phyloP scores from a whole-genome alignment of 2,113 vertebrate species.

The Leptobrachium ailaonicum region DNA sequence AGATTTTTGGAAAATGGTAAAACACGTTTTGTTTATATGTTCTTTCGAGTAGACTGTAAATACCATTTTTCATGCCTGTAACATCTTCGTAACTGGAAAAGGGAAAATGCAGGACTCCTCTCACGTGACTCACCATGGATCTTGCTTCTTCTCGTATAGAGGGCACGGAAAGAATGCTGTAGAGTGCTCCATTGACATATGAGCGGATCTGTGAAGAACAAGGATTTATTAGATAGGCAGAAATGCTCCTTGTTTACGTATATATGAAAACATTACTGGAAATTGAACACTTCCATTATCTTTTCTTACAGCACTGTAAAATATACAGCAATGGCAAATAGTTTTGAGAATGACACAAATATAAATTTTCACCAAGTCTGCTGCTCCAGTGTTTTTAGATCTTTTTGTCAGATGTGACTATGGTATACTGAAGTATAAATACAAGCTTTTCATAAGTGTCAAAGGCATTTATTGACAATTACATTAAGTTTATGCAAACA shows the following conservation, averaged over 20 bases:
- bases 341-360: background rate
- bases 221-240: background rate
- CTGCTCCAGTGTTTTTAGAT: background rate
- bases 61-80: too few species aligned
- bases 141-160: constrained; percentile 85
- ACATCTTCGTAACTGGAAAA: too few species aligned
- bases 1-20: too few species aligned
- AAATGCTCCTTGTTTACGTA: too few species aligned
- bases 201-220: constrained; percentile 77
- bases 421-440: too few species aligned
- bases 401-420: background rate
- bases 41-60: too few species aligned
- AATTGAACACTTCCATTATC: too few species aligned
- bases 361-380: too few species aligned
- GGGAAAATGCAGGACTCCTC: too few species aligned
- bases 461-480: background rate
- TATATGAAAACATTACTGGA: too few species aligned
- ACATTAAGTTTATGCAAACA: background rate
- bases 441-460: background rate
- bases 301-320: too few species aligned
- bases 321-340: background rate
- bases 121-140: constrained; percentile 84
- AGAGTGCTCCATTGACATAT: constrained; percentile 91
- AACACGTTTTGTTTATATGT: too few species aligned
- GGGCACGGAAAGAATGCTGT: constrained; percentile 86